A percentile compares a stretch with the other conserved stretches of the same genome.
Evolutionary conservation across 2,888 invertebrate genomes (phyloP).

Genomic region (Drosophila macrospina): DNA sequence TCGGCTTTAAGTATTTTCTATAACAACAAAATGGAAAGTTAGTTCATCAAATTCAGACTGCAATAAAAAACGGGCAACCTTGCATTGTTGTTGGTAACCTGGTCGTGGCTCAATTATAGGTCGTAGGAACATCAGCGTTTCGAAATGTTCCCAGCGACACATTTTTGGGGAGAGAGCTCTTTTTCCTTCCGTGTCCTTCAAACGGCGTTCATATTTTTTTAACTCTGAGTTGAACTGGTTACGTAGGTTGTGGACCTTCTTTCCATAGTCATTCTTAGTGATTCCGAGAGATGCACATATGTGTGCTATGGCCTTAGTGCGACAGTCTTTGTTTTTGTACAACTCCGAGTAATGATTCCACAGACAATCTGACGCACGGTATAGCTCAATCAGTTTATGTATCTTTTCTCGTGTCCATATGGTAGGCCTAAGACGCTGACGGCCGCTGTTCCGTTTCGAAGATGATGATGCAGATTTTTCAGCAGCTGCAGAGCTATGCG

Average conservation of each 20-base stretch:
- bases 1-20: conserved; percentile 44
- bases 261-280: conserved; percentile 82
- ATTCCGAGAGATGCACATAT: conserved; percentile 79
- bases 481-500: conserved; percentile 18
- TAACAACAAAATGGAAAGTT: neutral
- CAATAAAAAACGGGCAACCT: conserved; percentile 28
- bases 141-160: conserved; percentile 84
- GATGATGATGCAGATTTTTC: conserved; percentile 1
- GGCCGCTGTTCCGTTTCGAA: conserved; percentile 21
- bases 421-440: conserved; percentile 55
- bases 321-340: conserved; percentile 82
- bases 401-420: conserved; percentile 84
- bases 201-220: conserved; percentile 82
- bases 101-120: conserved; percentile 83
- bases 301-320: conserved; percentile 77
- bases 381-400: conserved; percentile 79
- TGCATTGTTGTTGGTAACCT: conserved; percentile 65
- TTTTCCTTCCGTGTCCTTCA: conserved; percentile 66
- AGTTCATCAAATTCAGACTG: neutral
- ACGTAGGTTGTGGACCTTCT: conserved; percentile 84
- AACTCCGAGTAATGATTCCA: conserved; percentile 83
- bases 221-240: conserved; percentile 85
- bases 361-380: conserved; percentile 82
- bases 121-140: conserved; percentile 82
- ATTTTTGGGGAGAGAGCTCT: conserved; percentile 43